phyloP scores from a whole-genome alignment of 1,140 invertebrate genomes.

The Zaprionus inermis region DNA sequence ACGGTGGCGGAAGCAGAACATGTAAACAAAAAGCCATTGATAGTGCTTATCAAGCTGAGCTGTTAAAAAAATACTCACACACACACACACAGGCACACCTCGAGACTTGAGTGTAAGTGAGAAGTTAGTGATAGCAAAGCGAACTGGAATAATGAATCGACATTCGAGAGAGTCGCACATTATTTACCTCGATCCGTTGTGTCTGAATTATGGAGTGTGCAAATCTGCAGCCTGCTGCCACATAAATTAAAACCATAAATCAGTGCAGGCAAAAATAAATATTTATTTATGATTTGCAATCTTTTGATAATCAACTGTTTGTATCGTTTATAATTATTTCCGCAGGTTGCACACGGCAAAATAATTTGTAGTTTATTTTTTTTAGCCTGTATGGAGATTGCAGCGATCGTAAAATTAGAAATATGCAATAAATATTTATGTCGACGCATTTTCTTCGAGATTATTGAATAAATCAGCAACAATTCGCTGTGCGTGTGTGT shows the following conservation, averaged over 20 bases:
- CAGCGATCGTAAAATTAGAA: background rate
- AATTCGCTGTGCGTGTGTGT: background rate
- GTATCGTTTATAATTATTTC: no score
- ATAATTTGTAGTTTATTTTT: background rate
- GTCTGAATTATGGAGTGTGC: constrained; percentile 23
- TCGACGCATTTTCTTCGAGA: background rate
- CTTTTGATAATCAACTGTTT: background rate
- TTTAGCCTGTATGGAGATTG: background rate
- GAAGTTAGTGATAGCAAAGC: constrained; percentile 30
- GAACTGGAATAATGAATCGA: constrained; percentile 32
- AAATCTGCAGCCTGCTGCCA: background rate
- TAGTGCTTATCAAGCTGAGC: constrained; percentile 65
- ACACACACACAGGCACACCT: background rate
- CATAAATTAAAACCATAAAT: constrained; percentile 7
- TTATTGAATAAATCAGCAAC: background rate
- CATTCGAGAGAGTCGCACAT: constrained; percentile 24
- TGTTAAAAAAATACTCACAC: constrained; percentile 27
- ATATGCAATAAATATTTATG: constrained; percentile 6
- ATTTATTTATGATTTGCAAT: background rate
- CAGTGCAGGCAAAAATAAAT: background rate
- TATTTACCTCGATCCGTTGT: constrained; percentile 29
- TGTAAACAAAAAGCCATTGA: constrained; percentile 53
- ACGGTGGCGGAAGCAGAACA: constrained; percentile 24
- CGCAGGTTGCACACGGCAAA: background rate
- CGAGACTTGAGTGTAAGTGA: constrained; percentile 21